A percentile compares a stretch with the other conserved stretches of the same genome.
phyloP scores from a whole-genome alignment of 2,113 vertebrate genomes.

The Pedionomus torquatus region DNA sequence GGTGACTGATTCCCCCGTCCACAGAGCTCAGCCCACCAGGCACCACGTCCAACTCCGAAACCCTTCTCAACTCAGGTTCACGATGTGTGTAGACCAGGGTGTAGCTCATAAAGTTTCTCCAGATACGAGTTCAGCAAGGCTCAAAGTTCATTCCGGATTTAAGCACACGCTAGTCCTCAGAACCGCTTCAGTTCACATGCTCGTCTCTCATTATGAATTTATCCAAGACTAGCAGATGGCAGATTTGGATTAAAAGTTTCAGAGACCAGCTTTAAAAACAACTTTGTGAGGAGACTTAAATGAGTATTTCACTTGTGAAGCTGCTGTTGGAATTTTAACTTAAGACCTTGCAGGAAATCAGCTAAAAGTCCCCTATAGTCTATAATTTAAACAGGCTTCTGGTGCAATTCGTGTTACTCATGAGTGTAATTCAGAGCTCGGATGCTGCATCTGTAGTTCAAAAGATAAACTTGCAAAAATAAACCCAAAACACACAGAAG shows the following conservation, averaged over 20 bases:
- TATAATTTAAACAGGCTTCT: not conserved
- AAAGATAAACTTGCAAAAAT: conserved; percentile 31
- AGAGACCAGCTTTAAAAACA: not conserved
- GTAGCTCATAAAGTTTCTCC: not conserved
- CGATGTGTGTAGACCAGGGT: accelerated
- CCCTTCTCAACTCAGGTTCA: not conserved
- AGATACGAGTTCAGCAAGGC: not conserved
- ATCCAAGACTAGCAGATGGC: not conserved
- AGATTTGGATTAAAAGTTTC: not conserved
- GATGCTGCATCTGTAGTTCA: not conserved
- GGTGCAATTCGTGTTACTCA: not conserved
- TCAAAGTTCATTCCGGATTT: not conserved
- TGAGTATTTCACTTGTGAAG: not conserved
- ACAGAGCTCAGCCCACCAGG: not conserved
- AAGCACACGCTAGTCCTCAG: not conserved
- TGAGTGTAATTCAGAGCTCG: not conserved
- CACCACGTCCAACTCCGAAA: not conserved
- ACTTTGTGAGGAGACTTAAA: not conserved
- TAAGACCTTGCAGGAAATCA: conserved; percentile 19
- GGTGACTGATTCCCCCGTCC: accelerated
- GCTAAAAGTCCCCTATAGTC: not conserved
- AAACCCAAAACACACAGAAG: conserved; percentile 15
- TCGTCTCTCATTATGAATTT: not conserved
- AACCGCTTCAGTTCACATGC: not conserved
- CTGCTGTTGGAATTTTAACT: not conserved